These are phyloP conservation scores for Phalloptychus januarius DNA, from an alignment of 2,797 vertebrate species.

Conservation along the genomic window DNA sequence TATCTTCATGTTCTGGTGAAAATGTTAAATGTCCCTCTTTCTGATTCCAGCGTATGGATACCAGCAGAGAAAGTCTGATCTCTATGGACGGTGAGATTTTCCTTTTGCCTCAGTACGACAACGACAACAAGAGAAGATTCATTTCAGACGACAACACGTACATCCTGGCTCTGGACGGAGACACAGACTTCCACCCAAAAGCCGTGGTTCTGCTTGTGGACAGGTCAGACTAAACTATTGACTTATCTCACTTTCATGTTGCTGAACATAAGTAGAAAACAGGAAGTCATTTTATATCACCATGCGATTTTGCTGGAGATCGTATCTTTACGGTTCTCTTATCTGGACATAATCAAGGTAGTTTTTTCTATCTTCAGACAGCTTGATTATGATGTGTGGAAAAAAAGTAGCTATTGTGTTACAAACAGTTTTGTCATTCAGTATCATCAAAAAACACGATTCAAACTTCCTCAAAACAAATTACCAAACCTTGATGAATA, in stretches of 20 bases:
- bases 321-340: not conserved
- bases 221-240: slow-evolving; percentile 55
- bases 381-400: not conserved
- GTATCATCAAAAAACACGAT: not conserved
- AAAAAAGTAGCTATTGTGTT: not conserved
- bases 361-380: not conserved
- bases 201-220: slow-evolving; percentile 84
- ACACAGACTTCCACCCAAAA: slow-evolving; percentile 86
- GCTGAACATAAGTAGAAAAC: not conserved
- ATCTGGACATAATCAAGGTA: not conserved
- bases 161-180: slow-evolving; percentile 85
- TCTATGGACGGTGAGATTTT: slow-evolving; percentile 75
- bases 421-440: not conserved
- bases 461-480: not conserved
- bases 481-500: not conserved
- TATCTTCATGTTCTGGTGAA: not conserved
- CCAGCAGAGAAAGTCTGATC: slow-evolving; percentile 73
- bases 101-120: slow-evolving; percentile 68
- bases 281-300: not conserved
- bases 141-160: slow-evolving; percentile 82
- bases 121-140: slow-evolving; percentile 77
- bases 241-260: not conserved
- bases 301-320: not conserved
- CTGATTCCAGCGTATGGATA: slow-evolving; percentile 64
- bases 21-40: not conserved